A percentile compares a stretch with the other conserved stretches of the same genome.
Evolutionary conservation across 1,140 invertebrate species (phyloP).

Genomic region (Stenopsyche tienmushanensis): DNA sequence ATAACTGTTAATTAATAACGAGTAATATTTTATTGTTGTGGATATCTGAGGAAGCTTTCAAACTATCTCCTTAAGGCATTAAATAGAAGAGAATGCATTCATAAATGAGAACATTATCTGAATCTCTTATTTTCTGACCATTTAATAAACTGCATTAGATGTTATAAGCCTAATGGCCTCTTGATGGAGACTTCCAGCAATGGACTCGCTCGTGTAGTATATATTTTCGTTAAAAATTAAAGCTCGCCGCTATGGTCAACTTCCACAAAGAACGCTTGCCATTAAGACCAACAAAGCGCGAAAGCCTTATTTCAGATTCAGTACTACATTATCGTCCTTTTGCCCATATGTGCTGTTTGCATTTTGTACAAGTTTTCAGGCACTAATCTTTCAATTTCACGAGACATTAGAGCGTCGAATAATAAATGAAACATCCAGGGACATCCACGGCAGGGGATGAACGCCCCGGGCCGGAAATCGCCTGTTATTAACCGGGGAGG

Average conservation of each 20-base stretch:
- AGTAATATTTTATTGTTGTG: too few species aligned
- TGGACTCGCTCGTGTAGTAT: not conserved
- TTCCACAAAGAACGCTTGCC: not conserved
- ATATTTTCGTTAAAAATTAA: not conserved
- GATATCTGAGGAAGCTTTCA: too few species aligned
- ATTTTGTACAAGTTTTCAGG: not conserved
- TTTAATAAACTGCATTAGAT: not conserved
- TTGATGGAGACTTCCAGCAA: not conserved
- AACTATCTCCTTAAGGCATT: too few species aligned
- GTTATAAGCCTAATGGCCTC: not conserved
- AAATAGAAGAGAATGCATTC: too few species aligned
- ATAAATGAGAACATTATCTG: too few species aligned
- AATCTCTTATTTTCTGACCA: too few species aligned
- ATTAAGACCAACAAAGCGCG: not conserved
- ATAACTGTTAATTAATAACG: too few species aligned
- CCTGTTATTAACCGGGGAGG: not conserved
- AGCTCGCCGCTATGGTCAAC: not conserved
- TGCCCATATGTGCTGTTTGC: not conserved
- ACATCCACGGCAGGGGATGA: not conserved
- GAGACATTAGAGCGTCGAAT: conserved; percentile 11
- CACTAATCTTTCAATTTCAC: conserved; percentile 6
- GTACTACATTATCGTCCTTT: not conserved
- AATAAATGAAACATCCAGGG: conserved; percentile 12
- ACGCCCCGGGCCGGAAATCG: not conserved
- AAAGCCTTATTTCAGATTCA: not conserved